These are phyloP conservation scores for Chanos chanos DNA, from an alignment of 2,797 vertebrate species.

Conservation along the genomic window DNA sequence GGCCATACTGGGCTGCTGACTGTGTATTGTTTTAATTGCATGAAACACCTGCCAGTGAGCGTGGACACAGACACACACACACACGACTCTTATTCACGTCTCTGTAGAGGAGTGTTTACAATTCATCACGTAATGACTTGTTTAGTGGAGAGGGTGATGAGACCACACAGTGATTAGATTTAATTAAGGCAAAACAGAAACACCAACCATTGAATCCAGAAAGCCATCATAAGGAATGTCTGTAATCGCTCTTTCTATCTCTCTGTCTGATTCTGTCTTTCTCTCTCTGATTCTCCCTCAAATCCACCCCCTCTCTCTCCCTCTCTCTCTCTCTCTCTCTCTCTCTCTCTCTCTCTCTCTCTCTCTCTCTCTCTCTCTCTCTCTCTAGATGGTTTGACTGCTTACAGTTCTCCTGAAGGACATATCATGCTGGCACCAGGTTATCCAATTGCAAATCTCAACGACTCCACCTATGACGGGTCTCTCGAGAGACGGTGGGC, in stretches of 20 bases:
- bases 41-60: too few relatives aligned
- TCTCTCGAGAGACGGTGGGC: constrained; percentile 72
- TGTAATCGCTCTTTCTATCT: neutral
- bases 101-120: too few relatives aligned
- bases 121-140: too few relatives aligned
- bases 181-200: neutral
- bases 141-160: too few relatives aligned
- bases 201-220: neutral
- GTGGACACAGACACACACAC: too few relatives aligned
- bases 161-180: neutral
- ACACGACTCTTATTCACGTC: too few relatives aligned
- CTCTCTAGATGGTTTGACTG: constrained; percentile 77
- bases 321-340: neutral
- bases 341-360: neutral
- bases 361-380: neutral
- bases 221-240: neutral
- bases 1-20: too few relatives aligned
- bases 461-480: constrained; percentile 90
- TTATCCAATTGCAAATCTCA: constrained; percentile 74
- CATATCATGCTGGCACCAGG: constrained; percentile 78
- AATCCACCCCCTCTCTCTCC: neutral
- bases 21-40: too few relatives aligned
- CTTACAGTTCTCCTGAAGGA: constrained; percentile 84
- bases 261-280: too few relatives aligned
- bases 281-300: neutral